These are phyloP conservation scores for Nymphicus hollandicus DNA, from an alignment of 2,113 vertebrate species.

Conservation along the genomic window DNA sequence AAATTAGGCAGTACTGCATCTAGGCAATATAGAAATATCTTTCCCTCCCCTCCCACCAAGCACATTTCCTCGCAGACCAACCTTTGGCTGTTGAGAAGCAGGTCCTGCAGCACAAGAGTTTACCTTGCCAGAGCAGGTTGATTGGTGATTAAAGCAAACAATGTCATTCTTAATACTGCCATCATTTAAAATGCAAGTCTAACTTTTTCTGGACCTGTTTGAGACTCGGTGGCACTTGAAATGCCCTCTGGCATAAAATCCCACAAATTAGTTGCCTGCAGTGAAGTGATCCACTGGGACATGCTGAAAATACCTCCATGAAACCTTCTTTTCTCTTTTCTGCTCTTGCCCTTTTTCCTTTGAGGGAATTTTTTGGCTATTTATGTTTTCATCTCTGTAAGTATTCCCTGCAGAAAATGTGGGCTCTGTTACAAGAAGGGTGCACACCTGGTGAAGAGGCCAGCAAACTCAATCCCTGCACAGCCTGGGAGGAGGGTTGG, in stretches of 20 bases:
- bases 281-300: not conserved
- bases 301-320: not conserved
- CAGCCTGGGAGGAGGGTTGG: not conserved
- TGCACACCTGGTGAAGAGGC: not conserved
- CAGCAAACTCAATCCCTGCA: not conserved
- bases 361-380: not conserved
- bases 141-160: rapidly evolving
- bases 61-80: rapidly evolving
- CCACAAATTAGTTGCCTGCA: not conserved
- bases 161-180: not conserved
- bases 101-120: not conserved
- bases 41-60: not conserved
- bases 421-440: not conserved
- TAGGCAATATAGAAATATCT: not conserved
- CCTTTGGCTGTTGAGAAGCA: not conserved
- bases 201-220: not conserved
- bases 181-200: not conserved
- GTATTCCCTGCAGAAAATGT: not conserved
- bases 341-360: not conserved
- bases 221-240: not conserved
- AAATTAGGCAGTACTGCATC: not conserved
- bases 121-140: not conserved
- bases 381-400: not conserved
- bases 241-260: not conserved
- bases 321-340: not conserved